These are phyloP conservation scores for Neosalanx taihuensis DNA, from an alignment of 2,797 vertebrate genomes.

Conservation along the genomic window DNA sequence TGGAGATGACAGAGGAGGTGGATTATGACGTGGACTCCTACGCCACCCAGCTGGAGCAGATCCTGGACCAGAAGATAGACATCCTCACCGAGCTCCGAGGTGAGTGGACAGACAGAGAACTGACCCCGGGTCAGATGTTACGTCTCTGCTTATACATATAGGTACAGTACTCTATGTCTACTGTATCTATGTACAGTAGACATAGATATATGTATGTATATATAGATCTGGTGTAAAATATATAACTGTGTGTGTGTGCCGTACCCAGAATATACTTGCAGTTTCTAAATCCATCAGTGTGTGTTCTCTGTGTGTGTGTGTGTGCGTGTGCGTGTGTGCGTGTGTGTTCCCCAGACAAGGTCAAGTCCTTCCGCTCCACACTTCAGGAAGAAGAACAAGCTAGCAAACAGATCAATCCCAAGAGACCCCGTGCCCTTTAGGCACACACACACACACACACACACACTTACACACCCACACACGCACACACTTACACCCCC, in stretches of 20 bases:
- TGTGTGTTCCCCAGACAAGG: slow-evolving; percentile 83
- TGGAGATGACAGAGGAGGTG: slow-evolving; percentile 98
- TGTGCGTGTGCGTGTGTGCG: neutral
- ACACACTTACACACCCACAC: neutral
- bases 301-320: neutral
- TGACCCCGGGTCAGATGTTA: slow-evolving; percentile 89
- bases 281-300: too few species aligned
- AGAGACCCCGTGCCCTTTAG: slow-evolving; percentile 84
- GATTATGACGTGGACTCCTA: slow-evolving; percentile 96
- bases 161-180: too few species aligned
- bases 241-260: too few species aligned
- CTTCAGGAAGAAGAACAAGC: slow-evolving; percentile 98
- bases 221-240: too few species aligned
- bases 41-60: slow-evolving; percentile 92
- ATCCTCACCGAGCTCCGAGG: slow-evolving; percentile 92
- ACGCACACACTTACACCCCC: too few species aligned
- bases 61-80: slow-evolving; percentile 95
- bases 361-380: slow-evolving; percentile 94
- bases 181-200: too few species aligned
- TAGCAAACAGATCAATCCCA: slow-evolving; percentile 98
- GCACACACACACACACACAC: slow-evolving; percentile 24
- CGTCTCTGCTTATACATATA: too few species aligned
- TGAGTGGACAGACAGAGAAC: slow-evolving; percentile 88
- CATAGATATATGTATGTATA: too few species aligned
- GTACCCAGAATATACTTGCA: too few species aligned